Evolutionary conservation across 37 sponge, comb jelly and placozoan species (phyloP), one percentile per base, ranked within the genome.

Genomic region (Eunapius fragilis): DNA sequence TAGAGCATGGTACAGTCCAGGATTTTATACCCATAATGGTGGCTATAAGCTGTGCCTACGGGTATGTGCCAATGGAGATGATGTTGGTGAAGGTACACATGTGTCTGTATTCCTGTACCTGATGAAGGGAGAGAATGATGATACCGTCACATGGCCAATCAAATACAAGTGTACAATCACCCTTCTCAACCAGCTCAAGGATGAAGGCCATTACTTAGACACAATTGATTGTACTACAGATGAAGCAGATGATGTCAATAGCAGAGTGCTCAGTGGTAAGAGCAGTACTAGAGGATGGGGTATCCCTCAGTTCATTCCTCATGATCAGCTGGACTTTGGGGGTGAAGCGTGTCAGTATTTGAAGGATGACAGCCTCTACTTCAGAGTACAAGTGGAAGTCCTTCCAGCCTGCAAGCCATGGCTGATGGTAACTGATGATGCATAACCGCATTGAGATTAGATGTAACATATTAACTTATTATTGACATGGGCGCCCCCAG

Each of bases 321-420:
- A 47, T 12, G 9, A 22, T 7, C 14, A 72, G 45, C 74, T 83
- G 17, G 27, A 70, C n/a, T 9, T 2, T 33, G 82, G 69, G 14
- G 37, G 0, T 7, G 32, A 25, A 32, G 0, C 2, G 11, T 25
- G 32, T 11, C 82, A 69, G 71, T 81, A 70, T 25, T 32, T 81
- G 70, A 81, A 81, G 71, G 71, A 81, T 25, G 71, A 69, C 37
- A 34, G 71, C 37, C 34, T 90, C 2, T 81, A 73, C 71, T 90
- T 90, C 45, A 79, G 86, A 31, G 72, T 90, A 41, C 41, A 41
- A 41, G 41, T 41, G 41, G 6, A 41, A 3, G 6, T 41, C 41
- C 3, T 41, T 9, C 41, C 41, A 9, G 41, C 41, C 6, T 3
- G 3, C 41, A 41, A 41, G 41, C 41, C 41, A 41, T 41, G 41